A percentile compares a stretch with the other conserved stretches of the same genome.
These are phyloP conservation scores for Epistrophe grossulariae DNA, from an alignment of 2,888 invertebrate species.

Conservation along the genomic window DNA sequence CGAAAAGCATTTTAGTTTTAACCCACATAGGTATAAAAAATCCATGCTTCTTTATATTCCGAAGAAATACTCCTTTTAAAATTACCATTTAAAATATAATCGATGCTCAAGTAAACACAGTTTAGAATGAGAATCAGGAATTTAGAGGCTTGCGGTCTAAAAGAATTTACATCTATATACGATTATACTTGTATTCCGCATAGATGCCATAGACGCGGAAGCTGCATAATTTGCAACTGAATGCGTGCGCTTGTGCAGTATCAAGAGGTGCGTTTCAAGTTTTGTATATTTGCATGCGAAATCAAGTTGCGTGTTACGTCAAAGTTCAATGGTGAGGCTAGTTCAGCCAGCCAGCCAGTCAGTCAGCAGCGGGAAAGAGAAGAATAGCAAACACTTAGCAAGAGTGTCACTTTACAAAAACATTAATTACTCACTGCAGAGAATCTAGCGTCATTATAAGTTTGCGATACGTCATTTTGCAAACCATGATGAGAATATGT, in stretches of 20 bases:
- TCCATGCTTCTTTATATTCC: too few relatives aligned
- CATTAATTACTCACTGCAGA: constrained; percentile 50
- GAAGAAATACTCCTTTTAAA: background rate
- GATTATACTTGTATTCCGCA: background rate
- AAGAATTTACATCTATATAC: constrained; percentile 5
- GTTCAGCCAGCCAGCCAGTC: background rate
- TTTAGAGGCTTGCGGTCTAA: constrained; percentile 1
- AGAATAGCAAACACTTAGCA: constrained; percentile 25
- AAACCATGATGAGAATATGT: background rate
- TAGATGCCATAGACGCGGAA: constrained; percentile 33
- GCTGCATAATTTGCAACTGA: background rate
- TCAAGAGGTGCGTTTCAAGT: background rate
- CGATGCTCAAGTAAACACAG: background rate
- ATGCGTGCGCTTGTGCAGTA: constrained; percentile 2
- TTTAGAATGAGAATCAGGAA: constrained; percentile 16
- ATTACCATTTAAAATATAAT: background rate
- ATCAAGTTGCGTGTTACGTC: constrained; percentile 11
- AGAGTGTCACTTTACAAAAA: constrained; percentile 56
- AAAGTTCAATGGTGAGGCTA: constrained; percentile 21
- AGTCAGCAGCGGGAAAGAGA: background rate
- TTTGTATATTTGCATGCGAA: constrained; percentile 1
- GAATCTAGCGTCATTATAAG: constrained; percentile 48
- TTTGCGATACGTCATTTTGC: constrained; percentile 29
- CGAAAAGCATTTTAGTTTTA: too few relatives aligned
- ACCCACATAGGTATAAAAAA: too few relatives aligned